Base-by-base conservation (phyloP, 2,797 vertebrate genomes). In the Cuculus canorus region DNA sequence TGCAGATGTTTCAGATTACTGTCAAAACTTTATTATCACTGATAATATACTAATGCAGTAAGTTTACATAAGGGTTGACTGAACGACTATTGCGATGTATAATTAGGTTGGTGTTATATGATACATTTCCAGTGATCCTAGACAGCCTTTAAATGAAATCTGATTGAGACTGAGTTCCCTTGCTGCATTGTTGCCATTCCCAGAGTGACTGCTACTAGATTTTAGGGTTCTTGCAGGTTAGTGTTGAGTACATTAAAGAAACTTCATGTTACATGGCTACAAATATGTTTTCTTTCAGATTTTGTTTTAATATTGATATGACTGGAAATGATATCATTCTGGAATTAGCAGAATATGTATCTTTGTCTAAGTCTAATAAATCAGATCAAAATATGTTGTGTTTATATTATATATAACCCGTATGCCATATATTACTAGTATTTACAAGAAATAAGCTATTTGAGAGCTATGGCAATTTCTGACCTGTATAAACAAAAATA, bases 1-100 rank as follows among this genome's bases (percentile, higher is more conserved):
- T 96, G 50, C 91, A 97, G 86, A 94, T 96, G 96, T 94, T 96
- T 98, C 95, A 96, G 95, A 96, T 98, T 97, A 97, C 86, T 91
- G 87, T 96, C 93, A 96, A 86, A 96, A 97, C 86, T 95, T 96
- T 89, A 92, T 97, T 96, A 97, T 96, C 89, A 83, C 45, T 95
- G 96, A 91, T 95, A 97, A 96, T 93, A 88, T 35, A 96, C 90
- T 96, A 96, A 96, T 97, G 77, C 92, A 96, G 11, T 87, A 89
- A 64, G 63, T 81, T 97, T 96, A 96, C 95, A 91, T 70, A 91
- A 63, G 88, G 56, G 70, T 85, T 97, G 95, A 90, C 76, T 95
- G 90, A 92, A 92, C 97, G 90, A 95, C 93, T 98, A 39, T 96
- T 95, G 77, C 88, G 93, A 28, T 96, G 79, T 95, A 78, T 95